Percentiles rank a stretch among this genome's conserved stretches.
Evolutionary conservation across 2,888 invertebrate species (phyloP).

Genomic region (Seira musarum): DNA sequence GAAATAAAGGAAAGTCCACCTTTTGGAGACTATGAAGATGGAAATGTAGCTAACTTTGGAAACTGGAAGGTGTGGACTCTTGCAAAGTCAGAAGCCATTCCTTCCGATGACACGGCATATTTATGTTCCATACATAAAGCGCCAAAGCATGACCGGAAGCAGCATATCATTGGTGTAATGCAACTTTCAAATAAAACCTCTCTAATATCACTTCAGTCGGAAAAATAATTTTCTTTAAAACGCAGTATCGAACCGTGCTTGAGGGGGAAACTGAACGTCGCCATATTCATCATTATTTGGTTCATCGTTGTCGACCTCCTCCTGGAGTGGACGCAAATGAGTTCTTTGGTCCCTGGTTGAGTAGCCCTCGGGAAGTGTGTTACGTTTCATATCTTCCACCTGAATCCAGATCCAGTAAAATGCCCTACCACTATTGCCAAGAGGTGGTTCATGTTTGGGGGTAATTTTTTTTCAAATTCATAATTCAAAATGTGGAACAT

Average conservation of each 20-base stretch:
- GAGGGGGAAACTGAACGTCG: constrained; percentile 23
- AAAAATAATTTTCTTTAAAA: too few species aligned
- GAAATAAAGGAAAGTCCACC: too few species aligned
- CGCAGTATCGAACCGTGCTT: constrained; percentile 43
- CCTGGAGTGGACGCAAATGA: constrained; percentile 37
- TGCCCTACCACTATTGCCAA: constrained; percentile 36
- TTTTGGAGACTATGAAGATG: constrained; percentile 19
- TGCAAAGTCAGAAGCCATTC: constrained; percentile 27
- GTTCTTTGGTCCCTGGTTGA: constrained; percentile 45
- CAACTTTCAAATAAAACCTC: background rate
- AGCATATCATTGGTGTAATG: constrained; percentile 54
- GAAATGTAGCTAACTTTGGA: constrained; percentile 35
- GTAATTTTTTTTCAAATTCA: too few species aligned
- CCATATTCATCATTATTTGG: constrained; percentile 31
- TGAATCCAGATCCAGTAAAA: background rate
- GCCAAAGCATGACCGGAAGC: constrained; percentile 21
- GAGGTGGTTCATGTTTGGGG: constrained; percentile 43
- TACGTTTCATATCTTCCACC: too few species aligned
- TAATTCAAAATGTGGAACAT: too few species aligned
- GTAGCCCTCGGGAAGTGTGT: constrained; percentile 38
- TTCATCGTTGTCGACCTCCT: constrained; percentile 43
- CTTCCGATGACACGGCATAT: constrained; percentile 42
- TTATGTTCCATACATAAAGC: constrained; percentile 48
- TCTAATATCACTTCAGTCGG: background rate
- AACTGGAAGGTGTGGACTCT: constrained; percentile 40